Conservation (phyloP, 2,797 vertebrate species). For the Rallus crepitans region DNA sequence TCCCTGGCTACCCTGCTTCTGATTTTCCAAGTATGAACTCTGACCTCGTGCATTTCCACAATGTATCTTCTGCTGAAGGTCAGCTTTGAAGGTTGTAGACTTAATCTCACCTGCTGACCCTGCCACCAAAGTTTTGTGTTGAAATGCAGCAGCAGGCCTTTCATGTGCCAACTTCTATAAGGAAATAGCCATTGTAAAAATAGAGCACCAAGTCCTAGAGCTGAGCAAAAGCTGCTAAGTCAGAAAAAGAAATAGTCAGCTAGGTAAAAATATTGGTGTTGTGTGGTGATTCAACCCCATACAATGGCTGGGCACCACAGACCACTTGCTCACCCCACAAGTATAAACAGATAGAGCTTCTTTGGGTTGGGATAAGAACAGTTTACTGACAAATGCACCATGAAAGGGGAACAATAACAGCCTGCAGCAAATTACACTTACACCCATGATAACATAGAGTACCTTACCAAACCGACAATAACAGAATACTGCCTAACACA, state of each 20-base stretch:
- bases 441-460: too few relatives aligned
- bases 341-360: too few relatives aligned
- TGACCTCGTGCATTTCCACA: neutral
- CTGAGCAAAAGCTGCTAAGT: neutral
- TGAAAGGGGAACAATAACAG: too few relatives aligned
- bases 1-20: neutral
- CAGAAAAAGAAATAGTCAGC: neutral
- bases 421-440: too few relatives aligned
- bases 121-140: neutral
- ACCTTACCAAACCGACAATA: too few relatives aligned
- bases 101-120: conserved; percentile 3
- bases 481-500: too few relatives aligned
- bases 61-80: neutral
- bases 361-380: too few relatives aligned
- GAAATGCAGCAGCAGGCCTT: neutral
- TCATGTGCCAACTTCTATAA: neutral
- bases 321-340: too few relatives aligned
- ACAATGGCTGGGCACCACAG: too few relatives aligned
- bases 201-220: neutral
- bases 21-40: neutral
- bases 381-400: too few relatives aligned
- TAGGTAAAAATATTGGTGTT: neutral
- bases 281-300: too few relatives aligned
- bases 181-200: conserved; percentile 14
- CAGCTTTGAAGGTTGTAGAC: neutral